These are phyloP conservation scores for Hippopotamus amphibius DNA, from an alignment of 2,113 vertebrate genomes.

Conservation along the genomic window DNA sequence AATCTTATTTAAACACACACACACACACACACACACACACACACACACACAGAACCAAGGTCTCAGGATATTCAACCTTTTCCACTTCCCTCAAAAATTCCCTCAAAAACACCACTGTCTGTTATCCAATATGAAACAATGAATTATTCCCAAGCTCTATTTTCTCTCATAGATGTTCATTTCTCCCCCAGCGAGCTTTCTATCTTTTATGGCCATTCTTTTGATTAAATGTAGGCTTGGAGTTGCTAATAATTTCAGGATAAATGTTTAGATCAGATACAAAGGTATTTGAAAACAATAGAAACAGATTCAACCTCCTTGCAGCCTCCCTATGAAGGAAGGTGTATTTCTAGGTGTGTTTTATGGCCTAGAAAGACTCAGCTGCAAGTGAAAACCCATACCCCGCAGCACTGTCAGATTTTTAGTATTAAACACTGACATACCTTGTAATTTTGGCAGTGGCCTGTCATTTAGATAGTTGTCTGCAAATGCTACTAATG, in stretches of 20 bases:
- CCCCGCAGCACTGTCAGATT: constrained; percentile 31
- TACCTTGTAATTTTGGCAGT: constrained; percentile 46
- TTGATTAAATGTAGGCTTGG: constrained; percentile 30
- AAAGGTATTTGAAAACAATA: background rate
- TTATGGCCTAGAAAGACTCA: constrained; percentile 34
- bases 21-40: background rate
- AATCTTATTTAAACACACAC: background rate
- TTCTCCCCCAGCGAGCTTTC: background rate
- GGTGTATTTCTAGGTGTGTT: background rate
- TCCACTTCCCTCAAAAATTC: constrained; percentile 20
- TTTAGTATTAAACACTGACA: background rate
- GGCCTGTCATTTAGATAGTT: constrained; percentile 62
- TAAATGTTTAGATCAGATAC: constrained; percentile 14
- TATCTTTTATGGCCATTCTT: background rate
- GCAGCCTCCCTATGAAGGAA: background rate
- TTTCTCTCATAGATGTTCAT: background rate
- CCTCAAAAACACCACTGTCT: background rate
- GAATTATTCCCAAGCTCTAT: background rate
- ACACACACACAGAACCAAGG: background rate
- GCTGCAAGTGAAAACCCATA: constrained; percentile 1
- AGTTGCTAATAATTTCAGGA: constrained; percentile 44
- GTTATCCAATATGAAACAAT: background rate
- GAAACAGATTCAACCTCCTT: background rate
- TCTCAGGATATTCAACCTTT: constrained; percentile 26
- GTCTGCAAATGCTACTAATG: constrained; percentile 65